Evolutionary conservation across 2,797 vertebrate species (phyloP), one percentile per base, ranked within the genome.

Genomic region (Hozukius guyotensis): DNA sequence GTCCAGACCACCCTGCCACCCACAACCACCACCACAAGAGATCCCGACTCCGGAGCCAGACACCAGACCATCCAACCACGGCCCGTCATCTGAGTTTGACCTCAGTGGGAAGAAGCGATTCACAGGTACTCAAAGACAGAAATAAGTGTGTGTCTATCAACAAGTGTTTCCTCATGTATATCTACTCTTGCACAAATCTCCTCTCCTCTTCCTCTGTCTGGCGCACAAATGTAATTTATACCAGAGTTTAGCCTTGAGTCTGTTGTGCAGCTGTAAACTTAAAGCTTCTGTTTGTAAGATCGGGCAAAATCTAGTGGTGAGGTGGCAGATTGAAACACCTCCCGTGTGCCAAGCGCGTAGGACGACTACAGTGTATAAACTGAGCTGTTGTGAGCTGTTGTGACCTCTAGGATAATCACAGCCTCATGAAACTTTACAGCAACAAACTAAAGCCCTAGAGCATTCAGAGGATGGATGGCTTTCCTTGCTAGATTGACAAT

Each of bases 71-170:
- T 82, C 93, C 11, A 96, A 95, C 82, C 95, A 93, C 4, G 94
- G 95, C 22, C 97, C 98, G 6, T 86, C 95, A 38, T 96, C 97
- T 5, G 96, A 97, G 91, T 97, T 96, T 60, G 98, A 99, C 86
- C 93, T 96, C 56, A 93, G 95, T 53, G 98, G 98, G 85, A 98
- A 96, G 92, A 99, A 97, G 69, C 95, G 98, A 69, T 99, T 99
- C 94, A 97, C 96, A 93, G 99, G 99, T 99, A 92, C 11, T 36
- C 7, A 59, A 55, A 80, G 12, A 71, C 25, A 36, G 18, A 56
- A 55, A 34, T 64, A 57, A 24, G 16, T 57, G 34, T 14, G 52
- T 46, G 10, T 68, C 16, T 32, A 11, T 36, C 4, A 38, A 11
- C 24, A 65, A 81, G 34, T 60, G 3, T 16, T 36, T 73, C 22